Percentiles rank a stretch among this genome's conserved stretches.
phyloP scores from a whole-genome alignment of 2,113 vertebrate genomes.

The Aegypius monachus region DNA sequence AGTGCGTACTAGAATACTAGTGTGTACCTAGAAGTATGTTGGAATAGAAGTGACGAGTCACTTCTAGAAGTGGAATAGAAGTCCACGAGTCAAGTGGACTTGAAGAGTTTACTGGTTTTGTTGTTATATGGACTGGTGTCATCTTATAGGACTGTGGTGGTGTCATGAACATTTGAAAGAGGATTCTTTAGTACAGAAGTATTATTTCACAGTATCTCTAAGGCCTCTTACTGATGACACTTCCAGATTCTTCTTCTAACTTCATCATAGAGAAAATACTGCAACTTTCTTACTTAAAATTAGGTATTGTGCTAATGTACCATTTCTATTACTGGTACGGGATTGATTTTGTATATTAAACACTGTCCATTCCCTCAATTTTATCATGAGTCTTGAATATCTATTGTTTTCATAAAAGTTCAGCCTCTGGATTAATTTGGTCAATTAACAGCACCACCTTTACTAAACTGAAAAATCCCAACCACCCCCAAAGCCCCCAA shows the following conservation, averaged over 20 bases:
- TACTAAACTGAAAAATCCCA: not conserved
- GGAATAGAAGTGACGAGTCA: not conserved
- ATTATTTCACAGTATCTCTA: not conserved
- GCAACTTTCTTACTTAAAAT: not conserved
- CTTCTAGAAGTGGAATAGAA: not conserved
- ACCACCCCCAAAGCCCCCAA: too few relatives aligned
- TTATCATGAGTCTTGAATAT: not conserved
- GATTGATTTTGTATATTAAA: not conserved
- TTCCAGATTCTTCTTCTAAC: not conserved
- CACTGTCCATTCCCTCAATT: not conserved
- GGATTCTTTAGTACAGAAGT: not conserved
- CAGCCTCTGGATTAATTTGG: not conserved
- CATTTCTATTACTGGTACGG: not conserved
- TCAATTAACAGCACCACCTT: not conserved
- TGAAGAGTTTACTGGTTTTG: not conserved
- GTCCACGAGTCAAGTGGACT: accelerated
- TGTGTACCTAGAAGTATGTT: not conserved
- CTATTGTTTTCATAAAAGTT: not conserved
- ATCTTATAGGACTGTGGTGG: not conserved
- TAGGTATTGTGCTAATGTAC: accelerated
- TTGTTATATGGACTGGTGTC: not conserved
- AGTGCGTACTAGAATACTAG: not conserved
- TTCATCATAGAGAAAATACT: not conserved
- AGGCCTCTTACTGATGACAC: not conserved
- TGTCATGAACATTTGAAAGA: not conserved